Evolutionary conservation across 2,888 invertebrate genomes (phyloP), one percentile per base, ranked within the genome.

Genomic region (Noctua pronuba): DNA sequence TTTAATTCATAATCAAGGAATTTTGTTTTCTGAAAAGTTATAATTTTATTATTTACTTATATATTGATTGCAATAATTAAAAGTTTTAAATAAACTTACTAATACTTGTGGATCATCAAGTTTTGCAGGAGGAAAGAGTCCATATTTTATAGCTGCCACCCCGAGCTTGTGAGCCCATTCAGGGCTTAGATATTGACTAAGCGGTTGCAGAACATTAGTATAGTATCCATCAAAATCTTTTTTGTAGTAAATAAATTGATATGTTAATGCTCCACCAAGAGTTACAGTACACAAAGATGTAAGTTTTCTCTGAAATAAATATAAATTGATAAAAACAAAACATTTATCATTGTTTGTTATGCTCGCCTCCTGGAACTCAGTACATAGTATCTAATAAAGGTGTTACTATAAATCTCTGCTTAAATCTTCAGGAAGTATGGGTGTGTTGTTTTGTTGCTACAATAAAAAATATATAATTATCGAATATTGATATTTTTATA

Each of bases 161-260:
- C 98, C 99, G 41, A 99, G 88, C 84, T 97, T 97, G 91, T 99
- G 99, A 2, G 99, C 98, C 70, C 96, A 97, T 96, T 99, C 99
- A 0, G 99, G 98, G 89, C 98, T 98, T 16, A 99, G 90, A 21
- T 97, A 92, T 83, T 97, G 98, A 44, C 98, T 95, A 1, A 97
- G 58, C 1, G 99, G 99, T 97, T 98, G 98, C 2, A 98, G 91
- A 79, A 98, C 92, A 79, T 98, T 96, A 72, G 97, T 97, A 93
- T 99, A 99, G 93, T 99, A 99, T 84, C 97, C 97, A 91, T 98
- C 98, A 92, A 99, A 98, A 85, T 98, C 98, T 90, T 97, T 97
- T 91, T 98, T 98, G 65, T 98, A 94, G 90, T 97, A 98, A 78
- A 98, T 95, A 0, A 97, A 98, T 77, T 97, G 96, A 92, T 98